Percentiles rank a stretch among this genome's conserved stretches.
Evolutionary conservation across 2,797 vertebrate genomes (phyloP).

Genomic region (Fundulus diaphanus): DNA sequence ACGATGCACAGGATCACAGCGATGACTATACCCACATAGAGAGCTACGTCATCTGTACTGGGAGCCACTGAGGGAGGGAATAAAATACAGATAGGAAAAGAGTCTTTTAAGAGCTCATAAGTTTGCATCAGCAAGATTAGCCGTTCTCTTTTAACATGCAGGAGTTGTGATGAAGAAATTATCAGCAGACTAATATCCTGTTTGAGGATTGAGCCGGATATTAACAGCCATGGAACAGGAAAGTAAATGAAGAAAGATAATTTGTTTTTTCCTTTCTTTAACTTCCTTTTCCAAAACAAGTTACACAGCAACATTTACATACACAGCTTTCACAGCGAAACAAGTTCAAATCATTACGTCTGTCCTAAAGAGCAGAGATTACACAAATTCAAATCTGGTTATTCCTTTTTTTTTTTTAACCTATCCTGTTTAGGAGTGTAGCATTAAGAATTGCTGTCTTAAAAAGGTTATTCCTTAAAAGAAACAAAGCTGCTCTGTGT

Average conservation of each 20-base stretch:
- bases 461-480: constrained; percentile 5
- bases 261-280: constrained; percentile 24
- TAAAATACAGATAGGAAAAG: constrained; percentile 22
- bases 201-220: constrained; percentile 68
- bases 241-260: constrained; percentile 55
- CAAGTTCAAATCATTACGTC: neutral
- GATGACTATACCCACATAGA: constrained; percentile 93
- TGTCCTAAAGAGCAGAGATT: neutral
- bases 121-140: constrained; percentile 33
- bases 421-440: no score
- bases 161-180: constrained; percentile 59
- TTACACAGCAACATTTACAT: neutral
- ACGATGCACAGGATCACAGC: constrained; percentile 94
- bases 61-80: constrained; percentile 86
- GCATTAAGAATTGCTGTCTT: no score
- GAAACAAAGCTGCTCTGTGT: neutral
- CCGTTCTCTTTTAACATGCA: constrained; percentile 43
- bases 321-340: neutral
- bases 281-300: neutral
- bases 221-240: constrained; percentile 66
- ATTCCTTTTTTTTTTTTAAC: no score
- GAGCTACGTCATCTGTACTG: constrained; percentile 90
- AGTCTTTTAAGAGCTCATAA: constrained; percentile 44
- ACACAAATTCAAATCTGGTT: constrained; percentile 12
- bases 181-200: constrained; percentile 77